These are phyloP conservation scores for Himalopsyche anomala DNA, from an alignment of 2,888 invertebrate species.

Conservation along the genomic window DNA sequence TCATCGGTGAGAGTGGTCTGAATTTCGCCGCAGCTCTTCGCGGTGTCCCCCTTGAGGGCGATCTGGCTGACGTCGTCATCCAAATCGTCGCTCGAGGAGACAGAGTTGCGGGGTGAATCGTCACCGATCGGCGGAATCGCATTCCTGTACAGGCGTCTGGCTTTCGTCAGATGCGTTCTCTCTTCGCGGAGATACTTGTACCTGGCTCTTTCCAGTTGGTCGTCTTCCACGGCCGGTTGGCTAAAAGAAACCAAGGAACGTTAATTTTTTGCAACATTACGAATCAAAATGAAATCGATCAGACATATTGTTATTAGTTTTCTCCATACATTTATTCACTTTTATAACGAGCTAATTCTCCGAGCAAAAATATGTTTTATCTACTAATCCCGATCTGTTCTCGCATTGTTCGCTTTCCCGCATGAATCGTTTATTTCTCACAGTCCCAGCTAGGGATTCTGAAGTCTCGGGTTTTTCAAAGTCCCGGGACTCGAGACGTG, in stretches of 20 bases:
- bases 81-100: background rate
- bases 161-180: constrained; percentile 37
- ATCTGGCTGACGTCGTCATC: background rate
- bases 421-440: too few species aligned
- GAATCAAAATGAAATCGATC: too few species aligned
- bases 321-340: too few species aligned
- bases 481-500: too few species aligned
- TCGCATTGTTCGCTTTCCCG: too few species aligned
- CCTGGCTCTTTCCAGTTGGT: constrained; percentile 48
- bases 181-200: constrained; percentile 22
- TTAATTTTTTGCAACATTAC: background rate
- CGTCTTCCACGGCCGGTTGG: constrained; percentile 53
- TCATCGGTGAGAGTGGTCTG: constrained; percentile 9
- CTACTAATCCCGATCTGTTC: too few species aligned
- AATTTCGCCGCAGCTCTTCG: background rate
- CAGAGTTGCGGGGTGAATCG: background rate
- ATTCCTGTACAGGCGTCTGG: background rate
- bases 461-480: too few species aligned
- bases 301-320: too few species aligned
- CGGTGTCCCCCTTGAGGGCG: background rate
- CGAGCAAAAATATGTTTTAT: too few species aligned
- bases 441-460: too few species aligned
- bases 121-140: background rate
- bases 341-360: too few species aligned
- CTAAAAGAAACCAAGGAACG: constrained; percentile 33